phyloP scores from a whole-genome alignment of 2,113 vertebrate species.

The Mohoua ochrocephala region DNA sequence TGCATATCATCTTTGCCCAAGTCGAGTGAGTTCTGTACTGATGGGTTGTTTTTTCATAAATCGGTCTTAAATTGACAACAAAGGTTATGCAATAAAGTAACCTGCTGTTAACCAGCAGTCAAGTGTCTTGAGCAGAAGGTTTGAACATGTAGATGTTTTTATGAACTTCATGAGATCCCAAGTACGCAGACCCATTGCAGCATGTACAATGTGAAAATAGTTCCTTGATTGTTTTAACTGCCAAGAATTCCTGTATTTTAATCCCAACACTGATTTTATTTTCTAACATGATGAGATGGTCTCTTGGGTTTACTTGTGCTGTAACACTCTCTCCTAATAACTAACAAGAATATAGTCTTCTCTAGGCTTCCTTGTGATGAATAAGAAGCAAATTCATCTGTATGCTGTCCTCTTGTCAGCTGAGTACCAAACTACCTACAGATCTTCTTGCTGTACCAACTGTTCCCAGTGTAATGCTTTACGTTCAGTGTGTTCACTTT shows the following conservation, averaged over 20 bases:
- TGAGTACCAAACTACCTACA: background rate
- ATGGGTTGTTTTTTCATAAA: background rate
- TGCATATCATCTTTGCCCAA: background rate
- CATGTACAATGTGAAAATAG: background rate
- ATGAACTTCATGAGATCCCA: background rate
- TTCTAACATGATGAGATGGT: background rate
- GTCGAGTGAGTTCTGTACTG: background rate
- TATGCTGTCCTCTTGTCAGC: background rate
- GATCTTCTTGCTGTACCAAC: background rate
- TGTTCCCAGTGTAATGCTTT: background rate
- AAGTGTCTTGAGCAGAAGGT: background rate
- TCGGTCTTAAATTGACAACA: background rate
- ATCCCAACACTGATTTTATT: background rate
- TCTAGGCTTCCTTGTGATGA: background rate
- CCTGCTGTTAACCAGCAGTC: background rate
- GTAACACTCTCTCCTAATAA: background rate
- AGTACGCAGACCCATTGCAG: background rate
- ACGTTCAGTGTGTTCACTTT: background rate
- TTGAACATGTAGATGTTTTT: background rate
- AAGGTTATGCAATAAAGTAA: background rate
- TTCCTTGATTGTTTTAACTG: background rate
- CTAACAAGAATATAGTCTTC: background rate
- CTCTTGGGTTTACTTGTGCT: background rate
- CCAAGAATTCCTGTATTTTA: background rate
- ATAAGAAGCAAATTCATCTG: background rate